Percentiles rank a stretch among this genome's conserved stretches.
These are phyloP conservation scores for Cetoscarus ocellatus DNA, from an alignment of 2,797 vertebrate genomes.

Conservation along the genomic window DNA sequence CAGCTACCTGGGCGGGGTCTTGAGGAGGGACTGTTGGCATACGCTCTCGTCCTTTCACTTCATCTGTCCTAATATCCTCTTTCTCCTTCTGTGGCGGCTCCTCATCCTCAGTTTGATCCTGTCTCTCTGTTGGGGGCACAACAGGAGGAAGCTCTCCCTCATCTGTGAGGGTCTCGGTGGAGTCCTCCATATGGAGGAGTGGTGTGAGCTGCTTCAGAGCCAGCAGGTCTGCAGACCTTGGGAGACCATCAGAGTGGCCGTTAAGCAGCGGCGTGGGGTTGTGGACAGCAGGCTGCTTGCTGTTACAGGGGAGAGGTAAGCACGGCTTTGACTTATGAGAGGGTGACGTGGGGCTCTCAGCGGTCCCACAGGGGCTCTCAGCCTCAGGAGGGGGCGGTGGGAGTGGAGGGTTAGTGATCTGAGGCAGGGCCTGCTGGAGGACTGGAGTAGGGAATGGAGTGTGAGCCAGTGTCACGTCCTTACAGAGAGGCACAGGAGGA, in stretches of 20 bases:
- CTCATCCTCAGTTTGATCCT: slow-evolving; percentile 24
- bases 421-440: slow-evolving; percentile 71
- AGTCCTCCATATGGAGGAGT: slow-evolving; percentile 76
- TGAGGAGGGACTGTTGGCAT: slow-evolving; percentile 34
- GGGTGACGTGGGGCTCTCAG: slow-evolving; percentile 53
- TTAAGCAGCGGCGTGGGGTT: slow-evolving; percentile 30
- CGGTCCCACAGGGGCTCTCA: slow-evolving; percentile 67
- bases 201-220: slow-evolving; percentile 57
- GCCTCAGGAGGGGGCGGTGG: slow-evolving; percentile 48
- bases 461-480: slow-evolving; percentile 35
- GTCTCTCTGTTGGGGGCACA: slow-evolving; percentile 20
- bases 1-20: slow-evolving; percentile 77
- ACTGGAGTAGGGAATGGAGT: slow-evolving; percentile 59
- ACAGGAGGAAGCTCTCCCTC: slow-evolving; percentile 55
- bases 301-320: slow-evolving; percentile 68
- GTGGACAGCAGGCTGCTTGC: slow-evolving; percentile 42
- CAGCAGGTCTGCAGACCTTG: slow-evolving; percentile 52
- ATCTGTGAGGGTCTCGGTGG: slow-evolving; percentile 83
- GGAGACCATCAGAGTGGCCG: slow-evolving; percentile 31
- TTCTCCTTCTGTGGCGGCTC: slow-evolving; percentile 46
- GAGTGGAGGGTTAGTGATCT: slow-evolving; percentile 54
- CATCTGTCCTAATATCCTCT: slow-evolving; percentile 60
- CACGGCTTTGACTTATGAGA: slow-evolving; percentile 62
- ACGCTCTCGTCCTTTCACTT: slow-evolving; percentile 53
- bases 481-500: slow-evolving; percentile 56